Evolutionary conservation across 2,797 vertebrate genomes (phyloP).

Genomic region (Acanthurus lineatus): DNA sequence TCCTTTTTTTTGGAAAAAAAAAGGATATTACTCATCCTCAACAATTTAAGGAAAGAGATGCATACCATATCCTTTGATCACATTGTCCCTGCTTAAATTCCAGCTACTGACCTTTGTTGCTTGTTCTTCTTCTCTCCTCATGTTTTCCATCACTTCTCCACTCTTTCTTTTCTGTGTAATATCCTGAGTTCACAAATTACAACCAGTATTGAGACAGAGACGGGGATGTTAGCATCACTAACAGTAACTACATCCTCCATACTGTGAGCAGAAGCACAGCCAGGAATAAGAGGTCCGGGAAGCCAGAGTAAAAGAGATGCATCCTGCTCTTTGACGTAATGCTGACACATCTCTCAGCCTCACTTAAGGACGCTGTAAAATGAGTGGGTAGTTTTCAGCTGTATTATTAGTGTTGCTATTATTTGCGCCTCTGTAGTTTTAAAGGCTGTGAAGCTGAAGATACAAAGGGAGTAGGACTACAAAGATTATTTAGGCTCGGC

Average conservation of each 20-base stretch:
- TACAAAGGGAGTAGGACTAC: slow-evolving; percentile 34
- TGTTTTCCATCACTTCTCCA: background rate
- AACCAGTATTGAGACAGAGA: slow-evolving; percentile 3
- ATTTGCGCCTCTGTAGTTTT: slow-evolving; percentile 52
- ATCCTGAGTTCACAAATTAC: background rate
- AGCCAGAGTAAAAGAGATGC: slow-evolving; percentile 70
- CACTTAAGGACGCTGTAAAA: slow-evolving; percentile 67
- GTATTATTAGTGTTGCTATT: slow-evolving; percentile 60
- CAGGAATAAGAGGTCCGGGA: slow-evolving; percentile 70
- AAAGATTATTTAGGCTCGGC: slow-evolving; percentile 33
- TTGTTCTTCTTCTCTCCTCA: background rate
- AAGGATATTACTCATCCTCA: no score
- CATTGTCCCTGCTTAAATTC: background rate
- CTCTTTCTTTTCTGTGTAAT: slow-evolving; percentile 5
- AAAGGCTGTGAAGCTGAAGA: slow-evolving; percentile 51
- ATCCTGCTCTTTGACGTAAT: slow-evolving; percentile 63
- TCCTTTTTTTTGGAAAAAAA: no score
- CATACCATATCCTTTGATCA: background rate
- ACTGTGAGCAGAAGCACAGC: slow-evolving; percentile 49
- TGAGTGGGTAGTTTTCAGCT: slow-evolving; percentile 51
- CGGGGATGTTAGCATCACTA: slow-evolving; percentile 29
- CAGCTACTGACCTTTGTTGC: background rate
- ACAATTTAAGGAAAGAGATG: no score
- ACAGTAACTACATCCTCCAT: slow-evolving; percentile 55
- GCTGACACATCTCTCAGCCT: slow-evolving; percentile 63